Percentiles rank a stretch among this genome's conserved stretches.
Conservation (phyloP, 2,797 vertebrate species). For the Tinamus major region DNA sequence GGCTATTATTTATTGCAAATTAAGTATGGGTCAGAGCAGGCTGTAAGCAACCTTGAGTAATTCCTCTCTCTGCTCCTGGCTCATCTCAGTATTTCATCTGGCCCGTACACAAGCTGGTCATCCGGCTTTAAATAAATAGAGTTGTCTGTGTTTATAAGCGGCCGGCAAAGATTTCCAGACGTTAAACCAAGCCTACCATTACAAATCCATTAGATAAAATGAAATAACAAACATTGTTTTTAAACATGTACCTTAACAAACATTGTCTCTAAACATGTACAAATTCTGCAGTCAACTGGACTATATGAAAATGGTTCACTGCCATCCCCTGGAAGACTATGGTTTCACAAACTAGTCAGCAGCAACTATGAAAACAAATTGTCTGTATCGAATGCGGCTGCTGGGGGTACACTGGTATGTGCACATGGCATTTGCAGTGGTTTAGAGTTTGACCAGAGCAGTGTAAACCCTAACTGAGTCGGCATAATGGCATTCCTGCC, state of each 20-base stretch:
- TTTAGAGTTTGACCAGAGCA: background rate
- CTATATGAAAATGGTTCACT: background rate
- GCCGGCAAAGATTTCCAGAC: constrained; percentile 40
- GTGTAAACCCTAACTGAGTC: background rate
- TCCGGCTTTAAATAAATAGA: constrained; percentile 34
- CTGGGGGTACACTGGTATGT: background rate
- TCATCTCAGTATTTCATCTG: constrained; percentile 11
- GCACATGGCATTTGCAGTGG: fast-evolving
- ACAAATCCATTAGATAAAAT: constrained; percentile 15
- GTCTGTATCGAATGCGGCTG: background rate
- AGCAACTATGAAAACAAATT: background rate
- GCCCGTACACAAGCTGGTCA: background rate
- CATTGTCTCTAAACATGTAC: constrained; percentile 2
- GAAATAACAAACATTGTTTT: background rate
- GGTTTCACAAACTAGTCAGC: background rate
- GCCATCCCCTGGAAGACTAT: background rate
- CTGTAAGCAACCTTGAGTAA: constrained; percentile 3
- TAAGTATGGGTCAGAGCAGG: background rate
- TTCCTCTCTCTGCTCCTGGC: background rate
- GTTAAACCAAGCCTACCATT: background rate
- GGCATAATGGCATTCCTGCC: background rate
- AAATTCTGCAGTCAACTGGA: background rate
- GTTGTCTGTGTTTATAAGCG: constrained; percentile 31
- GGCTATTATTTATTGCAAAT: background rate
- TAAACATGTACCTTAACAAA: constrained; percentile 19